Evolutionary conservation across 2,113 vertebrate species (phyloP).

Genomic region (Poeciliopsis occidentalis): DNA sequence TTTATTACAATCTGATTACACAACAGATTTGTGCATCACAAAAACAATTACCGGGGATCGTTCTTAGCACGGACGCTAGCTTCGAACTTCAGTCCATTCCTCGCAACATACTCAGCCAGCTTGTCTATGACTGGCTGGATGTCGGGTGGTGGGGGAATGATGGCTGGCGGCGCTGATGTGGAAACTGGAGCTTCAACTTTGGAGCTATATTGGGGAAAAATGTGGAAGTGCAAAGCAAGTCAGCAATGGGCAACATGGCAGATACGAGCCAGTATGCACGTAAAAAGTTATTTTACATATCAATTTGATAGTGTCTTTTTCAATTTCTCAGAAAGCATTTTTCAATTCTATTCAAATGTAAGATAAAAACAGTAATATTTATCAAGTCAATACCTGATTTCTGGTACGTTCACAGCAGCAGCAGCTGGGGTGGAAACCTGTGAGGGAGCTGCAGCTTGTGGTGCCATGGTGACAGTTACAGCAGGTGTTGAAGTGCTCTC

Average conservation of each 20-base stretch:
- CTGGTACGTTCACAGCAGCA: constrained; percentile 39
- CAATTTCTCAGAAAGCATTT: neutral
- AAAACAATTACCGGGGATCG: constrained; percentile 88
- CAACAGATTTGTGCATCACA: constrained; percentile 26
- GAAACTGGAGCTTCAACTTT: constrained; percentile 52
- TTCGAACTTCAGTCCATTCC: constrained; percentile 96
- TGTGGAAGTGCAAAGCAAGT: neutral
- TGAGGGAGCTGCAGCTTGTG: constrained; percentile 56
- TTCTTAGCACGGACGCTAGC: constrained; percentile 96
- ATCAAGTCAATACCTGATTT: constrained; percentile 64
- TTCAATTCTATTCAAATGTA: neutral
- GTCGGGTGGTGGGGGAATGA: constrained; percentile 96
- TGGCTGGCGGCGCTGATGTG: constrained; percentile 70
- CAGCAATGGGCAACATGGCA: neutral
- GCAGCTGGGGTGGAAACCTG: constrained; percentile 49
- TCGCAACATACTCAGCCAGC: constrained; percentile 93
- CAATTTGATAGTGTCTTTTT: neutral
- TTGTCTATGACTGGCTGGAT: constrained; percentile 99
- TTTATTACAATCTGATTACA: neutral
- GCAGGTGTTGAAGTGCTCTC: constrained; percentile 80
- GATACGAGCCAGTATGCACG: neutral
- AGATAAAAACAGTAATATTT: neutral
- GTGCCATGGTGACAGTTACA: constrained; percentile 66
- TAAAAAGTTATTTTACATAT: neutral
- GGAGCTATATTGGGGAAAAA: constrained; percentile 34